Evolutionary conservation across 2,888 invertebrate genomes (phyloP), one percentile per base, ranked within the genome.

Genomic region (Aspidapion aeneum): DNA sequence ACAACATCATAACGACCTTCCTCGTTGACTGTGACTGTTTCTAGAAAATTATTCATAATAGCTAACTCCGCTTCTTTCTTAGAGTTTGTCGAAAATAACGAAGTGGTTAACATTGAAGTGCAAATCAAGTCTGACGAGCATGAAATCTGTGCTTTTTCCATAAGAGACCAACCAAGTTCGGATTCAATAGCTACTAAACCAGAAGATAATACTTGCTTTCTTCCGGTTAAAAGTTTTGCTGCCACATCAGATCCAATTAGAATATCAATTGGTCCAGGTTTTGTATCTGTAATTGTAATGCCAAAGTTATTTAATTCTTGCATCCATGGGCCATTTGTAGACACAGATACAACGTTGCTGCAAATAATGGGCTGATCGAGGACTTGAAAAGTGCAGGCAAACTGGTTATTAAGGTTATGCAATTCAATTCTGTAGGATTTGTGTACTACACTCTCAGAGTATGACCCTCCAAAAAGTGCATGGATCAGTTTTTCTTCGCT

Each of bases 1-100:
- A 58, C 54, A 2, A 68, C 66, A 54, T 65, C 68, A 64, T 70
- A 70, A 9, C 66, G 22, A 9, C 68, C 67, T 18, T 63, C 62
- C 1, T 55, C 22, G 54, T 66, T 58, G 0, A 63, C 9, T 9
- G 7, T 54, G 2, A 66, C 62, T 1, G 64, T 70, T 12, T 65
- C 20, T 51, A 58, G n/a, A 63, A 68, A 68, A 9, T 62, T 19
- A 9, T 64, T 50, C 22, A 57, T 65, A 12, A 62, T 63, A 19
- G 57, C 61, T 21, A 57, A 17, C 2, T 18, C 62, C 55, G 55
- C 35, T 56, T 60, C 18, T 18, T 55, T 19, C 18, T 49, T 50
- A 1, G 54, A n/a, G n/a, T n/a, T n/a, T n/a, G n/a, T n/a, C n/a
- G n/a, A 35, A 35, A 35, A 35, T 12, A 35, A 35, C 12, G 35